These are phyloP conservation scores for Malurus cyaneus DNA, from an alignment of 2,113 vertebrate species.

Conservation along the genomic window DNA sequence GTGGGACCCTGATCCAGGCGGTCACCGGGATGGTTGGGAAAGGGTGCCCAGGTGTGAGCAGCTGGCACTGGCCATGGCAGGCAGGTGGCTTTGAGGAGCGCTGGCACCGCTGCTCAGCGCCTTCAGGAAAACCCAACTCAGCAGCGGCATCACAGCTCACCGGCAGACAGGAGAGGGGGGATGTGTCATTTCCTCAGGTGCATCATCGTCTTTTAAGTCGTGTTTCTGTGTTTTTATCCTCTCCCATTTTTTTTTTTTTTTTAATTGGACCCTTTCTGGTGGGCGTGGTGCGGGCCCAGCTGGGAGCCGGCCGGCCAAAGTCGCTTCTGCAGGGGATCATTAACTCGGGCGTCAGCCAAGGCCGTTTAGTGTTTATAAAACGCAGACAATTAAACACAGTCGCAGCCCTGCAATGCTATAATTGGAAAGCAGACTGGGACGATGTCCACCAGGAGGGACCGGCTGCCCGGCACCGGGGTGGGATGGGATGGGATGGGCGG, in stretches of 20 bases:
- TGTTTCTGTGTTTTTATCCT: conserved; percentile 14
- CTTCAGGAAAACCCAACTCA: not conserved
- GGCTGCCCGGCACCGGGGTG: not conserved
- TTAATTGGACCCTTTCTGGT: conserved; percentile 19
- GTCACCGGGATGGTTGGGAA: not conserved
- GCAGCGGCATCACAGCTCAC: fast-evolving
- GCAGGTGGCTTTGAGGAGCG: not conserved
- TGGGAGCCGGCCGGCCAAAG: conserved; percentile 30
- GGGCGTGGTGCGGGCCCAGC: not conserved
- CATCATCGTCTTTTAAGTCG: conserved; percentile 17
- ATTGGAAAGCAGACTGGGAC: conserved; percentile 45
- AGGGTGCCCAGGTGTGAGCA: not conserved
- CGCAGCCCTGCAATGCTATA: conserved; percentile 42
- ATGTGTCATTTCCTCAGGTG: conserved; percentile 32
- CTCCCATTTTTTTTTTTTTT: not conserved
- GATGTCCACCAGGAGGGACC: not conserved
- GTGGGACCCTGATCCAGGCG: fast-evolving
- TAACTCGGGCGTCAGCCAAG: conserved; percentile 61
- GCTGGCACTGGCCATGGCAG: fast-evolving
- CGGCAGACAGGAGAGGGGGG: not conserved
- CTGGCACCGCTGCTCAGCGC: fast-evolving
- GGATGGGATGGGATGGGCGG: not conserved
- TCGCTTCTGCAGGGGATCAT: conserved; percentile 59
- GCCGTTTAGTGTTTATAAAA: conserved; percentile 47
- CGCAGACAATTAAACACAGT: conserved; percentile 46